Base-by-base conservation (phyloP, 1,140 invertebrate species). In the Drosophila triauraria region DNA sequence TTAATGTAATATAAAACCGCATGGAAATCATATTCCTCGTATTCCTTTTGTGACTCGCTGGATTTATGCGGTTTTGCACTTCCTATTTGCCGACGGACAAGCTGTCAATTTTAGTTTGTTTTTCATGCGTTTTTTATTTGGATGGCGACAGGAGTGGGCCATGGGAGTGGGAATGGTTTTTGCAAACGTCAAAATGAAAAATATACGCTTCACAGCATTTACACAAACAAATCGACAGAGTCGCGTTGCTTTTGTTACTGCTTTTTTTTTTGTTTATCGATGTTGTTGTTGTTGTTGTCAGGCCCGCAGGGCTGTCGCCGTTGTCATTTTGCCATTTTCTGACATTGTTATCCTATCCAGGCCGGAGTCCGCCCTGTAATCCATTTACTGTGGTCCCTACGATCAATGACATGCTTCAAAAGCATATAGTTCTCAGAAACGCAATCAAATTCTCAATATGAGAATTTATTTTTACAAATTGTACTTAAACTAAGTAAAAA, bases 101-200 rank as follows among this genome's bases (percentile, higher is more conserved):
- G 81, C 86, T 88, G 85, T 90, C 85, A 90, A 85, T 88, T 90
- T 80, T 78, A 85, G 70, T 90, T 82, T 64, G 78, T 78, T 78
- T 78, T 88, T 75, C 61, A 58, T 67, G 78, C 63, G 65, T 75
- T 71, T 67, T 68, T 67, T 68, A 44, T 78, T 50, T 59, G 30
- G 32, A n/a, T 35, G 43, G 30, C 15, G 20, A 50, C 15, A 23
- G 13, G 17, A 32, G 44, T 25, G 30, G 40, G 5, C 7, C n/a
- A 48, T 25, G 20, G 20, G 20, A 20, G 35, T 1, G 35, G 13
- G 27, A 17, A 30, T 42, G 20, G 67, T 63, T 67, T 67, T 77
- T 61, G 10, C 74, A 57, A 80, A 75, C 81, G 59, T 90, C 85
- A 85, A 84, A 90, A 90, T 90, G 86, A 82, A 90, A 74, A 91